Percentiles rank a stretch among this genome's conserved stretches.
Conservation (phyloP, 2,888 invertebrate genomes). For the Rhagium mordax region DNA sequence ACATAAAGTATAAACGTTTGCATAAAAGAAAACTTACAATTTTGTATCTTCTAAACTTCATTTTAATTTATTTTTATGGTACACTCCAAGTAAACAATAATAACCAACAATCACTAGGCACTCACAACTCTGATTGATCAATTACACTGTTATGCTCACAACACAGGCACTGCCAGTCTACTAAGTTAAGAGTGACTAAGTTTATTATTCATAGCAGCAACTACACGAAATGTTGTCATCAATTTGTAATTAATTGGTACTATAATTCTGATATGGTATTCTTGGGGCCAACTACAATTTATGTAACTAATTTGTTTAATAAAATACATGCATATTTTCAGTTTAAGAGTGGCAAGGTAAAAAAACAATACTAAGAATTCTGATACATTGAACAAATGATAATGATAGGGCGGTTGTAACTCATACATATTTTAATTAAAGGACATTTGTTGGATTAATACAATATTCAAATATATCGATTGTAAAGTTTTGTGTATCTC, state of each 20-base stretch:
- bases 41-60: conserved; percentile 44
- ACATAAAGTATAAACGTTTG: no score
- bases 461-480: neutral
- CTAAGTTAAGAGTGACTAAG: conserved; percentile 40
- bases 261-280: conserved; percentile 36
- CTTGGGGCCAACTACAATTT: conserved; percentile 29
- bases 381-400: neutral
- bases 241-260: conserved; percentile 30
- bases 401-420: neutral
- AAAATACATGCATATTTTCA: conserved; percentile 2
- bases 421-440: neutral
- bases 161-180: neutral
- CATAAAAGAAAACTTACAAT: conserved; percentile 33
- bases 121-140: neutral
- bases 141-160: neutral
- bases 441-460: neutral
- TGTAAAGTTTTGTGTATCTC: neutral
- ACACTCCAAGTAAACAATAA: neutral
- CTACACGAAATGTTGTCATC: conserved; percentile 36
- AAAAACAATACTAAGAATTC: neutral
- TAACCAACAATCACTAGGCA: neutral
- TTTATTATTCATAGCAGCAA: conserved; percentile 37
- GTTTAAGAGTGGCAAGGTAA: conserved; percentile 29
- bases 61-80: conserved; percentile 1
- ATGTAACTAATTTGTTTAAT: conserved; percentile 21